Conservation (phyloP, 2,888 invertebrate species). For the Aromia moschata region DNA sequence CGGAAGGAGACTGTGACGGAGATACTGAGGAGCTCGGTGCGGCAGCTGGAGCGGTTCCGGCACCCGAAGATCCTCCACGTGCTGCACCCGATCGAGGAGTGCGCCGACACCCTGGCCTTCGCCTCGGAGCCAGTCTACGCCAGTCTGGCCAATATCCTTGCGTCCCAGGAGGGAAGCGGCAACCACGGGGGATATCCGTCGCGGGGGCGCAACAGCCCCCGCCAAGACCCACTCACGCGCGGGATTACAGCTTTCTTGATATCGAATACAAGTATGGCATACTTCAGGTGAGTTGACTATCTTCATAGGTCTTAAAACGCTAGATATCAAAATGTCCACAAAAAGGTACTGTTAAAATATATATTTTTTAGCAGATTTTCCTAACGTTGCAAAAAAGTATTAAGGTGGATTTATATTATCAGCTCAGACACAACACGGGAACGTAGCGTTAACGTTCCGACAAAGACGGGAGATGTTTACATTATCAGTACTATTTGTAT, state of each 20-base stretch:
- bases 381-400: too few relatives aligned
- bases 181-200: slow-evolving; percentile 61
- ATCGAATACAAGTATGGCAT: slow-evolving; percentile 94
- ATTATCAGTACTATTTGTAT: too few relatives aligned
- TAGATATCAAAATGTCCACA: too few relatives aligned
- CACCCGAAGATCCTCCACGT: slow-evolving; percentile 83
- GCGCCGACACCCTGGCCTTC: slow-evolving; percentile 89
- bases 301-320: too few relatives aligned
- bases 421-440: too few relatives aligned
- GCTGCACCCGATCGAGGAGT: slow-evolving; percentile 81
- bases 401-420: too few relatives aligned
- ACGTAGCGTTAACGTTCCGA: too few relatives aligned
- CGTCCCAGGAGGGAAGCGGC: slow-evolving; percentile 75
- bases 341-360: too few relatives aligned
- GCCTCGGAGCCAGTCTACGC: slow-evolving; percentile 92
- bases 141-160: slow-evolving; percentile 88
- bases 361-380: too few relatives aligned
- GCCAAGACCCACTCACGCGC: slow-evolving; percentile 71
- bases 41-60: slow-evolving; percentile 81
- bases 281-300: slow-evolving; percentile 76
- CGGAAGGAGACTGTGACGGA: slow-evolving; percentile 93
- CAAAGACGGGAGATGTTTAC: too few relatives aligned
- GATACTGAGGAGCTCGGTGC: slow-evolving; percentile 80
- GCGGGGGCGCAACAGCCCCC: slow-evolving; percentile 61
- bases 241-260: slow-evolving; percentile 89